Conservation (phyloP, 53 echinoderm and acorn worm species). For the Pentamera pediparva region DNA sequence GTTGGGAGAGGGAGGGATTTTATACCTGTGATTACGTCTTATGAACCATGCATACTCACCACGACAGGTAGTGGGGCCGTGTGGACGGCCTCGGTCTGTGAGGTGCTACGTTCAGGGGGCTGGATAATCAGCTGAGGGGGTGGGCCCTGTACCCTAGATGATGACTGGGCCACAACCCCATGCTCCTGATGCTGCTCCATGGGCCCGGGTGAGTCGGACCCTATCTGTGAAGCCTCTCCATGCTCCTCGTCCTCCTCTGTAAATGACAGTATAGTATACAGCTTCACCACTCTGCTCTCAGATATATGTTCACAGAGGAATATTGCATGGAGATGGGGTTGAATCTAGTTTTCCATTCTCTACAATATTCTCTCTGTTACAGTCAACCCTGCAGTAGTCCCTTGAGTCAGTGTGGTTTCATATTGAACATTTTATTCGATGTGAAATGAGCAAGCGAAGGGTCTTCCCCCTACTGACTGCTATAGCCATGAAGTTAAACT, state of each 20-base stretch:
- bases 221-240: conserved; percentile 57
- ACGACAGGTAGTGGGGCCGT: conserved; percentile 46
- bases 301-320: too few relatives aligned
- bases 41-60: conserved; percentile 21
- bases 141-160: conserved; percentile 50
- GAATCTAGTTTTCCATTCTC: too few relatives aligned
- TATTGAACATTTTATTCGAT: too few relatives aligned
- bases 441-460: too few relatives aligned
- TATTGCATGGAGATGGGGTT: too few relatives aligned
- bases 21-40: background rate
- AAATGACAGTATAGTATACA: background rate
- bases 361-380: too few relatives aligned
- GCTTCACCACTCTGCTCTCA: too few relatives aligned
- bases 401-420: too few relatives aligned
- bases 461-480: too few relatives aligned
- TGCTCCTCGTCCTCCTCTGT: conserved; percentile 76
- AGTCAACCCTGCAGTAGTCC: too few relatives aligned
- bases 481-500: too few relatives aligned
- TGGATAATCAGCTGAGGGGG: conserved; percentile 82
- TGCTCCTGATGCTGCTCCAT: conserved; percentile 48
- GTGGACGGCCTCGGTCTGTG: conserved; percentile 35
- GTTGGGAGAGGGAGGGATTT: background rate
- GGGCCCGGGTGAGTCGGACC: conserved; percentile 42
- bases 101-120: conserved; percentile 56
- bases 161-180: conserved; percentile 71